Base-by-base conservation (phyloP, 2,888 invertebrate genomes). In the Malthinus flaveolus region DNA sequence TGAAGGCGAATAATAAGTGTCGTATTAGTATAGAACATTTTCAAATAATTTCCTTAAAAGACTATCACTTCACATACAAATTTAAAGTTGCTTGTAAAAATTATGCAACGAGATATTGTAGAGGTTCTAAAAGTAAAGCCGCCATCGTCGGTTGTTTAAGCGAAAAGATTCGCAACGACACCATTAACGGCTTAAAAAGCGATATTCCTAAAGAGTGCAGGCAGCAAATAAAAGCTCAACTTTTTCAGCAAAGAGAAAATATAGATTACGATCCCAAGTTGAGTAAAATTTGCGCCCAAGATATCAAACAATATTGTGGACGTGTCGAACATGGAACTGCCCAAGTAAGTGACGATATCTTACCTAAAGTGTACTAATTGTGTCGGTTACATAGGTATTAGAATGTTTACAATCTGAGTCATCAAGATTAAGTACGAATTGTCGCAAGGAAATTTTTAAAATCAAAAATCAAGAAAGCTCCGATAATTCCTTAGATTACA, bases 11-110 rank as follows among this genome's bases (percentile, higher is more conserved):
- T 73, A 81, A 80, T 61, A 94, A 95, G 77, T 98, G 98, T 78
- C 85, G 90, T 63, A 92, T 93, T 34, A 95, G 95, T 60, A 90
- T 99, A 48, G 97, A 98, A 79, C 98, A 99, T 81, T 96, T 97
- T 74, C 98, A 99, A 79, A 82, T 99, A 60, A 91, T 97, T 61
- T 90, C 94, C 1, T 77, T 98, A 64, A 94, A 96, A 77, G 94
- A 95, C 79, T 96, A 94, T 78, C 90, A 89, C 70, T 98, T 97
- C 75, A 93, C 92, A 1, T 91, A 90, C 71, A 94, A 94, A 77
- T 98, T 99, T 77, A 95, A 97, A 79, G 88, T 95, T 76, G 93
- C 95, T 0, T 99, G 98, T 72, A 90, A 90, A 69, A 85, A 87
- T 1, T 88, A 90, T 76, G 95, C 95, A 0, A 67, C 84, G 53